Evolutionary conservation across 2,113 vertebrate species (phyloP).

Genomic region (Conger conger): DNA sequence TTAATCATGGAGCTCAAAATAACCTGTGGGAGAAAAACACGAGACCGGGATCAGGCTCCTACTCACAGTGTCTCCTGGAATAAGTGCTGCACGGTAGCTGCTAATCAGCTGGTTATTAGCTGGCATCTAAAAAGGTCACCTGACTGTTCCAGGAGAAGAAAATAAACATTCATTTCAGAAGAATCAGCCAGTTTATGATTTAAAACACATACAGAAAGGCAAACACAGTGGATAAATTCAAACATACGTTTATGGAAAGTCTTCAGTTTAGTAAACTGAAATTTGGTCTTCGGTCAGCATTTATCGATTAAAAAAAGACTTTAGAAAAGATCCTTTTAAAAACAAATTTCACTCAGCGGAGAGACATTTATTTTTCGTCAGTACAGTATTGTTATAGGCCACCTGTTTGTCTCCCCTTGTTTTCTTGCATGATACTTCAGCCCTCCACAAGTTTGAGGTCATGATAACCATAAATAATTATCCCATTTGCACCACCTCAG

Average conservation of each 20-base stretch:
- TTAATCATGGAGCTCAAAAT: constrained; percentile 99
- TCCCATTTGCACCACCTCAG: too few relatives aligned
- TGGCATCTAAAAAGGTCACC: constrained; percentile 48
- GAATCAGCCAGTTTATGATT: not conserved
- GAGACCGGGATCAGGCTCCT: constrained; percentile 10
- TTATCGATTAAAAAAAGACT: not conserved
- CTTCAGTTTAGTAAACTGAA: not conserved
- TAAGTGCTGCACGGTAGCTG: constrained; percentile 2
- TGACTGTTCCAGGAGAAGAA: constrained; percentile 18
- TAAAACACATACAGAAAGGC: not conserved
- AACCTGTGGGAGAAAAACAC: constrained; percentile 71
- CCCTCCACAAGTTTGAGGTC: too few relatives aligned
- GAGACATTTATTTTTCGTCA: not conserved
- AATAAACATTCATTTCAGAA: not conserved
- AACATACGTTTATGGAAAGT: not conserved
- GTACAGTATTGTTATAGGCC: too few relatives aligned
- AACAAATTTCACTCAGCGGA: not conserved
- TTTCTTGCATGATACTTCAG: too few relatives aligned
- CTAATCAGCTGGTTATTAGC: constrained; percentile 62
- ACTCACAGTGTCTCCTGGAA: constrained; percentile 12
- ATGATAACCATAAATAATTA: too few relatives aligned
- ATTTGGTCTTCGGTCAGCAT: not conserved
- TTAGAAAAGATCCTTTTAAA: not conserved
- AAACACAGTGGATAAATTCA: not conserved
- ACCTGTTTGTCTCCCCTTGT: too few relatives aligned